Percentiles rank a stretch among this genome's conserved stretches.
Evolutionary conservation across 2,113 vertebrate species (phyloP).

Genomic region (Strigops habroptila): DNA sequence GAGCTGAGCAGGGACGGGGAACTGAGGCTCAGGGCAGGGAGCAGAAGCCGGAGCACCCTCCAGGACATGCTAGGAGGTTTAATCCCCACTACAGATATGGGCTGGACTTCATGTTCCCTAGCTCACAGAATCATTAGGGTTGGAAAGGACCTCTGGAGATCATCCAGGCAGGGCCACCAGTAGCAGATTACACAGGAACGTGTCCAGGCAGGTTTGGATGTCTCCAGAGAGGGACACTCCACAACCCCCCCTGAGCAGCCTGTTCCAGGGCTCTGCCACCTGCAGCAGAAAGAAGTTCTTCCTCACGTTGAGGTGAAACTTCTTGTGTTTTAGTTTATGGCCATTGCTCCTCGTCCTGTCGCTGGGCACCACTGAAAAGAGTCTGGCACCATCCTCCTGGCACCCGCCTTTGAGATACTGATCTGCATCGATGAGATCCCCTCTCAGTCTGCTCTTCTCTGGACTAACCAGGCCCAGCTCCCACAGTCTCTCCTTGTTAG

Average conservation of each 20-base stretch:
- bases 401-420: background rate
- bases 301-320: background rate
- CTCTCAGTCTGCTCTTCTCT: background rate
- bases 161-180: background rate
- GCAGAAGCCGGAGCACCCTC: background rate
- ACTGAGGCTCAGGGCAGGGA: background rate
- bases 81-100: accelerated
- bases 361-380: background rate
- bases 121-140: background rate
- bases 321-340: background rate
- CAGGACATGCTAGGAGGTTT: accelerated
- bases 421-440: background rate
- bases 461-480: background rate
- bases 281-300: background rate
- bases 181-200: background rate
- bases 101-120: background rate
- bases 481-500: background rate
- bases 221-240: background rate
- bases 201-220: background rate
- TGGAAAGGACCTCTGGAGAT: background rate
- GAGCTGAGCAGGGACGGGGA: background rate
- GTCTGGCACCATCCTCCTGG: background rate
- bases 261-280: background rate
- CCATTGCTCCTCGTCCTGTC: background rate
- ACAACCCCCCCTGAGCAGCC: background rate